Evolutionary conservation across 1,140 invertebrate genomes (phyloP), one percentile per base, ranked within the genome.

Genomic region (Drosophila leontia): DNA sequence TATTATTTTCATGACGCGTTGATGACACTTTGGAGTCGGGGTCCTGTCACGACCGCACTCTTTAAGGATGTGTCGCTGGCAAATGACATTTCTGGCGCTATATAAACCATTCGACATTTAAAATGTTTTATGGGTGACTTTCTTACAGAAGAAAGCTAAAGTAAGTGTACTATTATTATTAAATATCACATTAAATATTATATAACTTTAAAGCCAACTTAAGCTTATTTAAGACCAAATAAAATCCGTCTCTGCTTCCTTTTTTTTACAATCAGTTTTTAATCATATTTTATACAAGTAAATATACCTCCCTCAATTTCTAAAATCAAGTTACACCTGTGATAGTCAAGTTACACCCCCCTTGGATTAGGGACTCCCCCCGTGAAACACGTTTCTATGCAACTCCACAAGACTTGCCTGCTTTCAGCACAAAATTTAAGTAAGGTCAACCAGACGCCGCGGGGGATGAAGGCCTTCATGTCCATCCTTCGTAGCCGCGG

Each of bases 1-100:
- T 70, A 90, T 87, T 80, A 87, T 88, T 88, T 88, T 75, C 78
- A 81, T 76, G 85, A 88, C 76, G 80, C 84, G 84, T 84, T 88
- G 80, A 88, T 90, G 85, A 69, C 78, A 79, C 71, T 90, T 81
- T 78, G 64, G 59, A 71, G 34, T 7, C 11, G 65, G 65, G 50
- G 41, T 32, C 19, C 42, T 41, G 34, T 32, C 41, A 61, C 32
- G 63, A 61, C 63, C 19, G 13, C n/a, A 23, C 17, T 32, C 55
- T 15, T 71, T 59, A 37, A 59, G 67, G 37, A 59, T 50, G 44
- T 59, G 67, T 48, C 29, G 32, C 11, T n/a, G 3, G 39, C 34
- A 69, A 55, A 3, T 44, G 39, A 56, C 23, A 44, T 44, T 5
- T 45, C 42, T 15, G 41, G 34, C 5, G 23, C 2, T 19, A 26